A percentile compares a stretch with the other conserved stretches of the same genome.
phyloP scores from a whole-genome alignment of 2,797 vertebrate species.

The Scleropages formosus region DNA sequence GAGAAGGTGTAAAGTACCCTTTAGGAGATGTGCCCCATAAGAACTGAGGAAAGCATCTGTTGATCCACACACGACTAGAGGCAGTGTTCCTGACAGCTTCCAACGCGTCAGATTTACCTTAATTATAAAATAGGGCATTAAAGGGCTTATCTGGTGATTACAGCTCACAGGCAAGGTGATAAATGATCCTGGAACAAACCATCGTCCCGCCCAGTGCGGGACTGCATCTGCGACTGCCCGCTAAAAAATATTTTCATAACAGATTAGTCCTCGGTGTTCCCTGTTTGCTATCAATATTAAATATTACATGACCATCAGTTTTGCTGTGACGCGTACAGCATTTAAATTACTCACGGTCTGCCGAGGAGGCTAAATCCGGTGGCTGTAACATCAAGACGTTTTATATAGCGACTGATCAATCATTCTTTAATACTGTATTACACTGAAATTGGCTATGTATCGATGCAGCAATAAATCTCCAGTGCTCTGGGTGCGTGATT shows the following conservation, averaged over 20 bases:
- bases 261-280: conserved; percentile 63
- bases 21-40: background rate
- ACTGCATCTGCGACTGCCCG: background rate
- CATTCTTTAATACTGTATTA: conserved; percentile 75
- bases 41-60: background rate
- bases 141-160: conserved; percentile 31
- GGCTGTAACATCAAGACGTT: conserved; percentile 48
- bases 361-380: conserved; percentile 26
- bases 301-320: conserved; percentile 63
- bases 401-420: conserved; percentile 60
- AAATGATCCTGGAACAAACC: conserved; percentile 34
- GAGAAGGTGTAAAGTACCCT: conserved; percentile 6
- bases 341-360: conserved; percentile 46
- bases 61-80: background rate
- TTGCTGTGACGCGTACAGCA: conserved; percentile 30
- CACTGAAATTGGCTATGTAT: conserved; percentile 73
- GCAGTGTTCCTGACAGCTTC: conserved; percentile 16
- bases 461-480: conserved; percentile 66
- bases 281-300: conserved; percentile 69
- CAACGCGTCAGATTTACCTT: conserved; percentile 24
- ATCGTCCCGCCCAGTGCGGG: conserved; percentile 25
- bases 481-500: conserved; percentile 40
- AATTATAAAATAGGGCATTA: conserved; percentile 35
- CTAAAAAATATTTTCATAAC: conserved; percentile 65
- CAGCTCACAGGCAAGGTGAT: conserved; percentile 31